Evolutionary conservation across 1,140 invertebrate genomes (phyloP).

Genomic region (Oncopodura yosiiana): DNA sequence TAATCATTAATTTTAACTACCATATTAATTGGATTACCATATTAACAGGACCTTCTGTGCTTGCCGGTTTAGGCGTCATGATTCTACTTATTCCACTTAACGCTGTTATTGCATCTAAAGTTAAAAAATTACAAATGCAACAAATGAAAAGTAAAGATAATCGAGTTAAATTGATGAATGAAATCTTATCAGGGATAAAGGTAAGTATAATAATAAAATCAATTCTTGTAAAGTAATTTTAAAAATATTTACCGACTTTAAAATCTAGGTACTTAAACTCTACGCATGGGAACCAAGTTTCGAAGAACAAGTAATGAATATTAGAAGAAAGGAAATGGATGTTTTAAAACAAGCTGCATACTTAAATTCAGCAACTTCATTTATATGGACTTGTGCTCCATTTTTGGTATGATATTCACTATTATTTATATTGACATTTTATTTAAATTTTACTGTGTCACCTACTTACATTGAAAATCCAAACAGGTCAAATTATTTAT

Average conservation of each 20-base stretch:
- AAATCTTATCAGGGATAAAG: conserved; percentile 34
- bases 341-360: conserved; percentile 40
- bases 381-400: conserved; percentile 34
- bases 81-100: conserved; percentile 46
- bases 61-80: conserved; percentile 50
- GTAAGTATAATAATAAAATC: conserved; percentile 19
- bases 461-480: not conserved
- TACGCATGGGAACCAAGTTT: conserved; percentile 41
- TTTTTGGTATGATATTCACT: conserved; percentile 34
- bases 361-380: conserved; percentile 29
- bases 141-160: conserved; percentile 42
- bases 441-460: conserved; percentile 1
- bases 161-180: conserved; percentile 46
- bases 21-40: not conserved
- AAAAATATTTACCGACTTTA: not conserved
- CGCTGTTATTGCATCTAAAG: conserved; percentile 44
- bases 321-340: conserved; percentile 37
- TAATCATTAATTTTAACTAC: not conserved
- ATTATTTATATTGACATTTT: too few species aligned
- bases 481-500: not conserved
- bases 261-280: conserved; percentile 33
- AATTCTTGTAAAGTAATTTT: not conserved
- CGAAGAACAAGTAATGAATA: conserved; percentile 35
- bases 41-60: conserved; percentile 54
- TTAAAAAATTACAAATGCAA: conserved; percentile 41